These are phyloP conservation scores for Oreochromis mossambicus DNA, from an alignment of 2,797 vertebrate species.

Conservation along the genomic window DNA sequence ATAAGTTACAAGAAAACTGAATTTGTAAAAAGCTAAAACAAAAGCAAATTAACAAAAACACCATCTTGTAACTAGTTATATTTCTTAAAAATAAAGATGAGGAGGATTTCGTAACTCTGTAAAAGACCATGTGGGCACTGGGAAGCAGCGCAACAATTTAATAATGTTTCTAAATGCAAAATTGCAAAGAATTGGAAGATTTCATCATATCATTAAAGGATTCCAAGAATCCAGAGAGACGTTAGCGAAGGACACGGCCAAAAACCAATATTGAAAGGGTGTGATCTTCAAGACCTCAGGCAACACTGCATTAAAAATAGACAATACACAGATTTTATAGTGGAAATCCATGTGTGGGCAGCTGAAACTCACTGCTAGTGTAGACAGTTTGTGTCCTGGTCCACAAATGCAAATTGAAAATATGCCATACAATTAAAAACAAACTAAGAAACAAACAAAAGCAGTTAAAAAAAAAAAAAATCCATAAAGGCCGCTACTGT, in stretches of 20 bases:
- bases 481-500: background rate
- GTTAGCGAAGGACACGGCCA: background rate
- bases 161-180: background rate
- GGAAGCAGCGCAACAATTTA: background rate
- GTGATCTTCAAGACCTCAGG: background rate
- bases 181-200: background rate
- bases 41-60: background rate
- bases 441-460: background rate
- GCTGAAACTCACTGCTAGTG: background rate
- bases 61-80: background rate
- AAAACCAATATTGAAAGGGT: background rate
- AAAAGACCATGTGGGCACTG: background rate
- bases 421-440: background rate
- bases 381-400: background rate
- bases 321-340: background rate
- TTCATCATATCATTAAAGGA: background rate
- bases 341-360: background rate
- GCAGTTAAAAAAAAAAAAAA: background rate
- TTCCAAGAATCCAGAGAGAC: background rate
- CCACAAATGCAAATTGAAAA: background rate
- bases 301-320: background rate
- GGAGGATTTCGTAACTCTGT: background rate
- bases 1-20: background rate
- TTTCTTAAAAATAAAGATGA: background rate
- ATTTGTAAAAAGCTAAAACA: background rate